Conservation (phyloP, 2,113 vertebrate genomes). For the Kryptolebias marmoratus region DNA sequence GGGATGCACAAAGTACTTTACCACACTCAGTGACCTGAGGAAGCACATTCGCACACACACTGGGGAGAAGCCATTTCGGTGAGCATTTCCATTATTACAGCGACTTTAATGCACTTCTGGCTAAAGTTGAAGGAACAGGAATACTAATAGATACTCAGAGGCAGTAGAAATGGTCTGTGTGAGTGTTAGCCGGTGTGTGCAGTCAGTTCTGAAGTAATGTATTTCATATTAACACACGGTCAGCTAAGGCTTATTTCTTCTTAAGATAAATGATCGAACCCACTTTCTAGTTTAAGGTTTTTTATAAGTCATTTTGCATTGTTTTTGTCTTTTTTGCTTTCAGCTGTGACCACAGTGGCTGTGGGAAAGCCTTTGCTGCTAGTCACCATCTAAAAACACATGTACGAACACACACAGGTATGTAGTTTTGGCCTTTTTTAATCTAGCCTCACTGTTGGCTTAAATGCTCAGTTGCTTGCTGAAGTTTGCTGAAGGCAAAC, state of each 20-base stretch:
- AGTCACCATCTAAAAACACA: constrained; percentile 99
- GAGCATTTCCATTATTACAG: constrained; percentile 38
- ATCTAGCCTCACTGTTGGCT: neutral
- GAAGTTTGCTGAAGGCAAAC: neutral
- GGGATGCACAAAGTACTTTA: constrained; percentile 99
- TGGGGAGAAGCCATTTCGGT: constrained; percentile 98
- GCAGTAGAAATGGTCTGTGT: neutral
- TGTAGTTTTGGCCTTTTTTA: constrained; percentile 34
- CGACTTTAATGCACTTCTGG: constrained; percentile 6
- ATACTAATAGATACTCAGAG: neutral
- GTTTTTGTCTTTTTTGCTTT: neutral
- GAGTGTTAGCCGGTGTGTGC: neutral
- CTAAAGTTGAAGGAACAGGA: constrained; percentile 9
- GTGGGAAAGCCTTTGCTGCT: constrained; percentile 97
- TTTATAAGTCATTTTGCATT: neutral
- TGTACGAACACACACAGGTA: constrained; percentile 97
- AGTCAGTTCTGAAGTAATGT: neutral
- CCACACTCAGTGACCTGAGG: constrained; percentile 98
- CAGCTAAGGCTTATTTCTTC: neutral
- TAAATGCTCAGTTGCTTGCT: neutral
- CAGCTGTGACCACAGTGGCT: constrained; percentile 97
- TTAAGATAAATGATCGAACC: neutral
- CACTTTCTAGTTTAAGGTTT: neutral
- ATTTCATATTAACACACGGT: neutral
- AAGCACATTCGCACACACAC: constrained; percentile 99